Base-by-base conservation (phyloP, 2,888 invertebrate species). In the Artemia sp. region DNA sequence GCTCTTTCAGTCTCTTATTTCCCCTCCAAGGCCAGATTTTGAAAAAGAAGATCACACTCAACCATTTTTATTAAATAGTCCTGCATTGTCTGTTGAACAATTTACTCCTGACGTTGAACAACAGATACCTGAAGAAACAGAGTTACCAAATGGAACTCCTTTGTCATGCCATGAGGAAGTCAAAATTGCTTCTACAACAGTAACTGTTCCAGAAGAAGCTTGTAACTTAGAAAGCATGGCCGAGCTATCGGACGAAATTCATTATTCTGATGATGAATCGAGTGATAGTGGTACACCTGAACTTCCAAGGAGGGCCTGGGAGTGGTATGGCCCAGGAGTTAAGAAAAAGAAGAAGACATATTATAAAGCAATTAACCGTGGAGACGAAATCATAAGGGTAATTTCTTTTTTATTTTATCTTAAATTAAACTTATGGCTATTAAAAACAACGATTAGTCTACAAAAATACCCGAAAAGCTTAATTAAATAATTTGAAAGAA, bases 321-420 rank as follows among this genome's bases (percentile, higher is more conserved):
- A 58, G 64, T 58, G 64, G 64, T 24, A 58, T 9, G 64, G 64
- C 24, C 14, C 24, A n/a, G 64, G 64, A 58, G 24, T 24, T 9
- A 58, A 58, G 24, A 58, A 24, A 11, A 58, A 58, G 64, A 24
- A 24, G 64, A 58, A 58, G 11, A 58, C 64, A 8, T 58, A 58
- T 11, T 92, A 88, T 81, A 85, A 86, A 76, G 85, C 90, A 67
- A 92, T 94, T 74, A 86, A 88, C 77, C 81, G 93, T 53, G 92
- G 90, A 52, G 87, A 87, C 76, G 94, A 94, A 80, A 83, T 84
- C 12, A 86, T 94, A 73, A 83, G 83, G 75, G 90, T 90, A 76
- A 81, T 82, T 81, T 24, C 38, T 14, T 19, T n/a, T 82, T 81
- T 24, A 50, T 14, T 19, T n/a, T 8, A 24, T 12, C 14, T 69